These are phyloP conservation scores for Amphipyra tragopoginis DNA, from an alignment of 2,888 invertebrate genomes.

Conservation along the genomic window DNA sequence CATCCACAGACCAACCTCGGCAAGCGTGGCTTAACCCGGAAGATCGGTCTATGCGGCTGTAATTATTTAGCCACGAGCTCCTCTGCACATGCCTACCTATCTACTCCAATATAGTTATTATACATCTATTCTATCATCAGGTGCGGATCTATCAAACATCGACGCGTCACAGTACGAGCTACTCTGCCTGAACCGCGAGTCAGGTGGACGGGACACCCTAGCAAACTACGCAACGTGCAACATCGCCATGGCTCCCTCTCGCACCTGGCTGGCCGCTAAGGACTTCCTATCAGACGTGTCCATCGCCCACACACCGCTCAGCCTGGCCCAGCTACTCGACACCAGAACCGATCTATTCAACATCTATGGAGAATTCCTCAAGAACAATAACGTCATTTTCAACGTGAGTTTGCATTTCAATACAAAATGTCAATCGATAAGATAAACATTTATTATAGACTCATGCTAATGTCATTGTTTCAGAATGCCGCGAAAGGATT, in stretches of 20 bases:
- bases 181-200: slow-evolving; percentile 89
- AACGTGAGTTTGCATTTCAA: slow-evolving; percentile 74
- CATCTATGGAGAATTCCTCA: slow-evolving; percentile 91
- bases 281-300: slow-evolving; percentile 90
- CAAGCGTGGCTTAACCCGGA: too few species aligned
- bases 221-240: slow-evolving; percentile 90
- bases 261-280: slow-evolving; percentile 86
- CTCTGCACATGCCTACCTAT: too few species aligned
- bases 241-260: slow-evolving; percentile 91
- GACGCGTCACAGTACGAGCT: slow-evolving; percentile 90
- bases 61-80: too few species aligned
- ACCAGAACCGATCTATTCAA: slow-evolving; percentile 90
- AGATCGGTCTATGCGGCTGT: too few species aligned
- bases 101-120: too few species aligned
- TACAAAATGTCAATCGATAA: background rate
- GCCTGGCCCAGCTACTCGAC: slow-evolving; percentile 88
- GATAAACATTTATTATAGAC: slow-evolving; percentile 1
- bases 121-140: slow-evolving; percentile 69
- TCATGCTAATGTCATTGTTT: slow-evolving; percentile 5
- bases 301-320: slow-evolving; percentile 91
- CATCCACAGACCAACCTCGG: too few species aligned
- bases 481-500: slow-evolving; percentile 85
- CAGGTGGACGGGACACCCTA: slow-evolving; percentile 88
- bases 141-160: slow-evolving; percentile 89
- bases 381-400: slow-evolving; percentile 86